Percentiles rank a stretch among this genome's conserved stretches.
These are phyloP conservation scores for Saturnia japonica DNA, from an alignment of 2,888 invertebrate species.

Conservation along the genomic window DNA sequence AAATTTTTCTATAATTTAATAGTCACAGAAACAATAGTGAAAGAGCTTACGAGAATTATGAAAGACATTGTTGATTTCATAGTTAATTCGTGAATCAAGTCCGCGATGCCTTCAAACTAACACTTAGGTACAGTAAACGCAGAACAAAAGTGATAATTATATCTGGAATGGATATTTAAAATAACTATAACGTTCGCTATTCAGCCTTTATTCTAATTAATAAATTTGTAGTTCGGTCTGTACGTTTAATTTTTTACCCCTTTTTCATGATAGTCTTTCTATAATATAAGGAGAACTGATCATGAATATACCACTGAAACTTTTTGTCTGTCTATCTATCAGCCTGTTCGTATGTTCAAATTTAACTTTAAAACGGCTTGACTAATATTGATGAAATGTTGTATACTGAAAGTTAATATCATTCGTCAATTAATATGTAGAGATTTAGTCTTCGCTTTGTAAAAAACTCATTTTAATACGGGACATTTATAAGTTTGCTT, in stretches of 20 bases:
- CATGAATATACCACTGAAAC: too few species aligned
- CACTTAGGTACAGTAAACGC: background rate
- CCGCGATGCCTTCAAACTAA: background rate
- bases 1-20: background rate
- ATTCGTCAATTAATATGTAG: too few species aligned
- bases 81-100: background rate
- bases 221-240: too few species aligned
- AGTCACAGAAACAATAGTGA: background rate
- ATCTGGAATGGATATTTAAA: background rate
- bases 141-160: background rate
- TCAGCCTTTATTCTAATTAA: too few species aligned
- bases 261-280: too few species aligned
- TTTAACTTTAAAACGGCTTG: background rate
- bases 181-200: background rate
- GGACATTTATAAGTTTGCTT: background rate
- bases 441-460: background rate
- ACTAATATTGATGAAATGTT: background rate
- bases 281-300: too few species aligned
- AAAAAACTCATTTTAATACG: background rate
- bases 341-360: background rate
- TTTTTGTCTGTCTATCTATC: too few species aligned
- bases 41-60: background rate
- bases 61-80: background rate
- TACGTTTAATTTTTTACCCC: too few species aligned
- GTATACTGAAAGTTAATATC: too few species aligned